Conservation (phyloP, 2,113 vertebrate genomes). For the Scytalopus superciliaris region DNA sequence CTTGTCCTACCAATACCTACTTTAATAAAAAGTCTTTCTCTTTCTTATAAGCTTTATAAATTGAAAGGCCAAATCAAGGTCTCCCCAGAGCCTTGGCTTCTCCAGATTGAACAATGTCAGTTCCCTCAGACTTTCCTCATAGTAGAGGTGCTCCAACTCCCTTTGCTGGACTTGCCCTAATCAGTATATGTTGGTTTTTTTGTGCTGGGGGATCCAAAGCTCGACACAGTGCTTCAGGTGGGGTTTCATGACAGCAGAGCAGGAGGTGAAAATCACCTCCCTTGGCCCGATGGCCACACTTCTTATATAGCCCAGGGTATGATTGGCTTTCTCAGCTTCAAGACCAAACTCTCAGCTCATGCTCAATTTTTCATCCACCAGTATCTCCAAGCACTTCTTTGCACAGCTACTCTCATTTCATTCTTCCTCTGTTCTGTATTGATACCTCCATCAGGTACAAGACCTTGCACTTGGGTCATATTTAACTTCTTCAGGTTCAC, state of each 20-base stretch:
- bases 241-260: background rate
- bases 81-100: background rate
- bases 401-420: background rate
- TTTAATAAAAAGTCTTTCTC: background rate
- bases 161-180: background rate
- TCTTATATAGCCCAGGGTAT: background rate
- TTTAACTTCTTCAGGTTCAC: background rate
- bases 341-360: background rate
- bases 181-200: background rate
- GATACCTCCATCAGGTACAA: too few relatives aligned
- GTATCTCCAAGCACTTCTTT: background rate
- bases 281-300: background rate
- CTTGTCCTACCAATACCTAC: background rate
- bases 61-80: background rate
- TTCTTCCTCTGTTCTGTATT: background rate
- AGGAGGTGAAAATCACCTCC: background rate
- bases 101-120: background rate
- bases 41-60: background rate
- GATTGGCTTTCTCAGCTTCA: background rate
- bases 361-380: background rate
- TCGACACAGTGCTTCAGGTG: background rate
- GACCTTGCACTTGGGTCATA: background rate
- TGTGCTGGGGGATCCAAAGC: background rate
- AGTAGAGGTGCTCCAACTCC: background rate
- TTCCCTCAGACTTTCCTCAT: background rate